A percentile compares a stretch with the other conserved stretches of the same genome.
These are phyloP conservation scores for Germaria angustata DNA, from an alignment of 2,888 invertebrate genomes.

Conservation along the genomic window DNA sequence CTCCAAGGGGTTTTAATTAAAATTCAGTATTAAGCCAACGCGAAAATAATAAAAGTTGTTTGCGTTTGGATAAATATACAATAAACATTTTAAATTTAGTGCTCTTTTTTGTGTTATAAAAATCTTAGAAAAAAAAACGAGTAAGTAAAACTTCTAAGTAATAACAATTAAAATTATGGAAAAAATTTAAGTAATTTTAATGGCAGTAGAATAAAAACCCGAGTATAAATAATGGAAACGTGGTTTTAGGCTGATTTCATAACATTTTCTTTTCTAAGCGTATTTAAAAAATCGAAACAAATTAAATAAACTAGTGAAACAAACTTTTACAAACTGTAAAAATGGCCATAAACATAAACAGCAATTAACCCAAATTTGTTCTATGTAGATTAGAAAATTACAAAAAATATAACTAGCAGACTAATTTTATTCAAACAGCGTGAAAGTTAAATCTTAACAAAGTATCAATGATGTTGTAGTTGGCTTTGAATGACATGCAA, in stretches of 20 bases:
- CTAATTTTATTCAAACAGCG: neutral
- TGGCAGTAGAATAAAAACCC: slow-evolving; percentile 11
- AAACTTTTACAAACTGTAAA: slow-evolving; percentile 30
- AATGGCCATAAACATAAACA: neutral
- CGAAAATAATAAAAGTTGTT: slow-evolving; percentile 56
- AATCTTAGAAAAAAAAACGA: slow-evolving; percentile 1
- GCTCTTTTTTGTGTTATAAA: neutral
- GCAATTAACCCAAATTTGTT: slow-evolving; percentile 54
- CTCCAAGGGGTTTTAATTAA: slow-evolving; percentile 20
- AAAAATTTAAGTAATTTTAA: slow-evolving; percentile 5
- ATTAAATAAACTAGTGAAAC: neutral
- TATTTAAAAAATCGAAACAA: slow-evolving; percentile 1
- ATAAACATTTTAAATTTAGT: neutral
- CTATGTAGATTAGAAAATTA: neutral
- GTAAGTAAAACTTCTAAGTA: slow-evolving; percentile 17
- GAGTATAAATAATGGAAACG: slow-evolving; percentile 29
- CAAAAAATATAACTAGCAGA: neutral
- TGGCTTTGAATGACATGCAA: no score
- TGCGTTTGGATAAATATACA: slow-evolving; percentile 10
- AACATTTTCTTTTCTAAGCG: neutral
- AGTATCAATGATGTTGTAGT: neutral
- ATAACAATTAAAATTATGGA: neutral
- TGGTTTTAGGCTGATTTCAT: slow-evolving; percentile 17
- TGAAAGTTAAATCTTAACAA: slow-evolving; percentile 1
- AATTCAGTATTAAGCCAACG: slow-evolving; percentile 53